Evolutionary conservation across 1,140 invertebrate genomes (phyloP), one percentile per base, ranked within the genome.

Genomic region (Cyrtorhinus lividipennis): DNA sequence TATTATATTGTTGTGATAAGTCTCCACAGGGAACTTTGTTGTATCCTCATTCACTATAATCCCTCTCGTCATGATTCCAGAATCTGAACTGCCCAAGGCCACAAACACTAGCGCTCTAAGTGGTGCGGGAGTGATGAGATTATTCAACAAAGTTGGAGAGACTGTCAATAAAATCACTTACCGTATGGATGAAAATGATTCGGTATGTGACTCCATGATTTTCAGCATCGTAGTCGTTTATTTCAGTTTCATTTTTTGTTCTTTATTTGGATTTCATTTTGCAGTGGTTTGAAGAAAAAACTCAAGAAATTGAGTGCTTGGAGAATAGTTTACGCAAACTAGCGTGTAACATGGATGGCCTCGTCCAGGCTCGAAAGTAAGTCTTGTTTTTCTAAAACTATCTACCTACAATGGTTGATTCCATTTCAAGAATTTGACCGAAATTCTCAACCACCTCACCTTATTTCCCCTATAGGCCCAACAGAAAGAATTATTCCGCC

Each of bases 111-210:
- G 93, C 5, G 93, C 95, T 1, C 78, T 99, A 2, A 96, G 92
- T 75, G 89, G 95, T 57, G 95, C 94, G 63, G 94, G 94, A 13
- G 88, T 99, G 23, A 83, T 96, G 77, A 81, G 93, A 64, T 79
- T 99, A 0, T 94, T 99, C 70, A 96, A 92, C 72, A 92, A 92
- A 81, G 87, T 99, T 61, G 94, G 94, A 23, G 95, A 98, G 75
- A 95, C 93, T 56, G 92, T 99, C 53, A 96, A 93, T 72, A 99
- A 99, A 77, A 98, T 99, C 63, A 95, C 95, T 2, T 97, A 94
- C 74, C 95, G 93, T 77, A 99, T 99, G 95, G 95, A 98, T 73
- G 96, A 99, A 78, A 91, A 86, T 69, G 96, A 99, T 80, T 85
- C 90, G 66, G 93, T 97, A 78, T 84, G 80, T 75, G 27, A 15